phyloP scores from a whole-genome alignment of 2,888 invertebrate genomes.

The Siphlonurus alternatus region DNA sequence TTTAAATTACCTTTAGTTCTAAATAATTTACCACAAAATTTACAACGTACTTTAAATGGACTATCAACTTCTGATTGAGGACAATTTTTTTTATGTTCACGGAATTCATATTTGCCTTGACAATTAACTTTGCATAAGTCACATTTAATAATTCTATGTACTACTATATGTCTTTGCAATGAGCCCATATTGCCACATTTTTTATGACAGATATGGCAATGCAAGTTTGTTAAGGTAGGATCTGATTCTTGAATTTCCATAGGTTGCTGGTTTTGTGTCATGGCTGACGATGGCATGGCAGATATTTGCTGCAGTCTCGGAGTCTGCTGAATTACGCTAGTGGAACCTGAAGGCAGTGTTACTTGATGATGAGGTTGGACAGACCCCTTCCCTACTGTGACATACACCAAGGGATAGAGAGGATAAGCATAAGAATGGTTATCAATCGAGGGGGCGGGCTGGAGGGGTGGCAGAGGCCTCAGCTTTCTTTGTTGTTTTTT shows the following conservation, averaged over 20 bases:
- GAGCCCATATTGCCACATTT: neutral
- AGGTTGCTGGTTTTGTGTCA: neutral
- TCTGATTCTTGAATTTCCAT: neutral
- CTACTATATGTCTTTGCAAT: neutral
- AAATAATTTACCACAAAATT: neutral
- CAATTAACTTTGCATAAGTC: neutral
- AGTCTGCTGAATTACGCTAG: too few species aligned
- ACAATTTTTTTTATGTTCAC: neutral
- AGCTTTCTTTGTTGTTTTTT: neutral
- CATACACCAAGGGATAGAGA: neutral
- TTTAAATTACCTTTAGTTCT: neutral
- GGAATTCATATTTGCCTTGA: neutral
- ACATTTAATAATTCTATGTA: neutral
- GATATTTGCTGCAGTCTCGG: too few species aligned
- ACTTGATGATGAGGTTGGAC: too few species aligned
- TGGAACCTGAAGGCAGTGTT: too few species aligned
- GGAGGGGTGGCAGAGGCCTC: neutral
- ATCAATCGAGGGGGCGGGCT: neutral
- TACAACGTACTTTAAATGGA: neutral
- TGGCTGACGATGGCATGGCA: too few species aligned
- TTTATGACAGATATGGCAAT: neutral
- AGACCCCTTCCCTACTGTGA: neutral
- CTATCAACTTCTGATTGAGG: too few species aligned
- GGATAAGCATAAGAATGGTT: neutral
- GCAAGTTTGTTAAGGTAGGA: neutral